Conservation (phyloP, 2,113 vertebrate species). For the Cnemophilus loriae region DNA sequence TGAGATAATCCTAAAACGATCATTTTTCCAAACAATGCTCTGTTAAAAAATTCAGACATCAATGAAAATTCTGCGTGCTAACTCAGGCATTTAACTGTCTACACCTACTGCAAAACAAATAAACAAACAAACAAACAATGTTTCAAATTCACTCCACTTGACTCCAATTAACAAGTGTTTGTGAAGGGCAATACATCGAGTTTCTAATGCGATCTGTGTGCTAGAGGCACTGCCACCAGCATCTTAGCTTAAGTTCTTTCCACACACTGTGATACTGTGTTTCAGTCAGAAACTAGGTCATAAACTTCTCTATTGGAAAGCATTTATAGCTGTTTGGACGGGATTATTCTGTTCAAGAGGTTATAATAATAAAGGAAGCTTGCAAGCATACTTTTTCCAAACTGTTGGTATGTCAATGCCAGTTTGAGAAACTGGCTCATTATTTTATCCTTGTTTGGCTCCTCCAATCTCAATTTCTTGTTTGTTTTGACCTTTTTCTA, state of each 20-base stretch:
- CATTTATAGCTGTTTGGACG: conserved; percentile 13
- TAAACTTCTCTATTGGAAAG: conserved; percentile 47
- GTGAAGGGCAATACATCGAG: background rate
- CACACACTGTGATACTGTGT: background rate
- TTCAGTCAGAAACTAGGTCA: conserved; percentile 58
- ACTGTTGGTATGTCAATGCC: background rate
- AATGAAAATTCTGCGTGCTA: background rate
- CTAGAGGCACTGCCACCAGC: background rate
- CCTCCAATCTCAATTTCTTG: background rate
- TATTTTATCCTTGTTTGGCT: conserved; percentile 22
- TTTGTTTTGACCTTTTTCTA: conserved; percentile 40
- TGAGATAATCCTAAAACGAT: background rate
- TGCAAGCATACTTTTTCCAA: background rate
- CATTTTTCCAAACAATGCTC: background rate
- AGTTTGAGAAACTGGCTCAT: background rate
- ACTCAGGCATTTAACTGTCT: background rate
- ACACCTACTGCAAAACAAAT: accelerated
- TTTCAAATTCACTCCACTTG: background rate
- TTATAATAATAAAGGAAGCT: conserved; percentile 60
- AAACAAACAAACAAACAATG: accelerated
- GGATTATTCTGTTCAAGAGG: conserved; percentile 52
- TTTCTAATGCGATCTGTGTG: background rate
- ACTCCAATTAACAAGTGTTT: conserved; percentile 13
- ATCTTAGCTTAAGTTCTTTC: background rate
- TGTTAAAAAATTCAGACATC: background rate